Evolutionary conservation across 1,140 invertebrate species (phyloP).

Genomic region (Drosophila sproati): DNA sequence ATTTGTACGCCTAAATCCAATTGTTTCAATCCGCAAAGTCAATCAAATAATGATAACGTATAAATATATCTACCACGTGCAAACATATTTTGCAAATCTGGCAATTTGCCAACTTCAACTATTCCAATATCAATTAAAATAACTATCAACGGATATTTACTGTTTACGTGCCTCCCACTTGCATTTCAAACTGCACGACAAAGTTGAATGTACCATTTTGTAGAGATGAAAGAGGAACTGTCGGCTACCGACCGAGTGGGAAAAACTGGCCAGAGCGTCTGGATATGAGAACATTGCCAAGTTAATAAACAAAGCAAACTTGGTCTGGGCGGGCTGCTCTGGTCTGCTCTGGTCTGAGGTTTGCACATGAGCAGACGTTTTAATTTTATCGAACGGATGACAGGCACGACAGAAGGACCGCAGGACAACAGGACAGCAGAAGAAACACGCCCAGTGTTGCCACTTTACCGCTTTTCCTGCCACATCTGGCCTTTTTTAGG

Average conservation of each 20-base stretch:
- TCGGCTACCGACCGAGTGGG: conserved; percentile 35
- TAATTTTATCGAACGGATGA: conserved; percentile 77
- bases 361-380: conserved; percentile 76
- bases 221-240: neutral
- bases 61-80: neutral
- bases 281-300: conserved; percentile 49
- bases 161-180: neutral
- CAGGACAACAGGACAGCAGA: conserved; percentile 30
- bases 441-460: neutral
- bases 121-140: neutral
- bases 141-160: conserved; percentile 3
- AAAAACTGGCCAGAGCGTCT: conserved; percentile 23
- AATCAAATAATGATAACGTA: too few relatives aligned
- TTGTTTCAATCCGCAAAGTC: too few relatives aligned
- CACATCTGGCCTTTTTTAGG: neutral
- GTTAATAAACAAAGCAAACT: conserved; percentile 73
- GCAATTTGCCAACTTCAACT: conserved; percentile 10
- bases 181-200: conserved; percentile 21
- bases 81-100: neutral
- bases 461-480: neutral
- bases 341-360: conserved; percentile 40
- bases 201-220: conserved; percentile 22
- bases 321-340: conserved; percentile 16
- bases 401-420: conserved; percentile 29
- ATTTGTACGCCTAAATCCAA: too few relatives aligned